Conservation (phyloP, 2,888 invertebrate genomes). For the Amaurobius ferox region DNA sequence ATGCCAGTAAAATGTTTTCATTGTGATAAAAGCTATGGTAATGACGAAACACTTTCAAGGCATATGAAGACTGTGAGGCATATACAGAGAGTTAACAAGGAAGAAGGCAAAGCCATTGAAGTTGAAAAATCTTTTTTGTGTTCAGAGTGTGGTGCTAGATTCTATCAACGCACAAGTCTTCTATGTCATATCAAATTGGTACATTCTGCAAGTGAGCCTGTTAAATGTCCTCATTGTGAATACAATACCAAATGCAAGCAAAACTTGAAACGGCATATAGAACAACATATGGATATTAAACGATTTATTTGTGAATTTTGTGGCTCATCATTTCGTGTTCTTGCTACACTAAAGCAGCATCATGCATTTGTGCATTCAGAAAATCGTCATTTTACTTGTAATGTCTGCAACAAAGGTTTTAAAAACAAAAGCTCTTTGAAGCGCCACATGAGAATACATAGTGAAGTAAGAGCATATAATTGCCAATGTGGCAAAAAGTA, state of each 20-base stretch:
- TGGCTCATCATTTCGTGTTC: constrained; percentile 77
- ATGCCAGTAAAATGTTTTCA: constrained; percentile 75
- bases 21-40: constrained; percentile 75
- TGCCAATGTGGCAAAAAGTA: constrained; percentile 64
- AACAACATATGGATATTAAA: constrained; percentile 76
- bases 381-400: constrained; percentile 76
- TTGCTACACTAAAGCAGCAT: constrained; percentile 77
- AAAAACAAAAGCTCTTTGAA: constrained; percentile 62
- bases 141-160: constrained; percentile 75
- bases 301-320: constrained; percentile 78
- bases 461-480: constrained; percentile 59
- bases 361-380: constrained; percentile 77
- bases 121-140: constrained; percentile 74
- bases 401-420: constrained; percentile 75
- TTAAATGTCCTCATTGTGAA: constrained; percentile 77
- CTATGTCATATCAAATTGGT: constrained; percentile 75
- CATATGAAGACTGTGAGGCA: constrained; percentile 76
- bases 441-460: constrained; percentile 66
- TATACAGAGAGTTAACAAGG: constrained; percentile 74
- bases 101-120: constrained; percentile 47
- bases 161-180: constrained; percentile 75
- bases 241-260: constrained; percentile 76
- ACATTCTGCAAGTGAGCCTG: constrained; percentile 75
- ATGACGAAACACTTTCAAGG: constrained; percentile 75
- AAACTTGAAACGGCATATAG: constrained; percentile 77